Base-by-base conservation (phyloP, 2,797 vertebrate genomes). In the Bovichtus variegatus region DNA sequence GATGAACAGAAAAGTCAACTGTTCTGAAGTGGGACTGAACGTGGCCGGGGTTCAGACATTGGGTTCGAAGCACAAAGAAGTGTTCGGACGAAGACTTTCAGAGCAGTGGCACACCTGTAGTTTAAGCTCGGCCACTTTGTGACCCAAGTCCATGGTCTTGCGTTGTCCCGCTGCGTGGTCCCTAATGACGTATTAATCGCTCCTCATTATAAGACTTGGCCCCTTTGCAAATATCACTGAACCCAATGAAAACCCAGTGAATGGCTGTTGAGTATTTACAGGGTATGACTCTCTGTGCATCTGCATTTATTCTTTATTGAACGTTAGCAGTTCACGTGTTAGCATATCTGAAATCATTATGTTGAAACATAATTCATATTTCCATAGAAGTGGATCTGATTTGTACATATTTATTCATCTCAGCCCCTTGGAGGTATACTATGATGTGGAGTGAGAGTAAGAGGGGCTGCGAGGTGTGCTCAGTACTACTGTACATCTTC, bases 11-110 rank as follows among this genome's bases (percentile, higher is more conserved):
- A 96, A 97, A 94, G 94, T 96, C 57, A 58, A 64, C 51, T 61
- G 36, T 66, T 80, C 59, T 76, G 73, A 71, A 61, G 73, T 40
- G 95, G 77, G 78, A 57, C 76, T 82, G 76, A 77, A 77, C 60
- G 61, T 70, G 76, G 71, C 83, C 46, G 15, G 65, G 75, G 70
- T 65, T 95, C 91, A 93, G 93, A 94, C 95, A 83, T 95, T 95
- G 94, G 94, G 94, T 95, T 96, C 95, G 94, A 96, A 97, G 96
- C 96, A 96, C 95, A 96, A 91, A 94, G 94, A 93, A 92, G 92
- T 95, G 95, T 96, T 97, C 95, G 95, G 95, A 96, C 92, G 93
- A 95, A 91, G 92, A 94, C 93, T 95, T 83, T 94, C 49, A 92
- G 92, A 96, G 95, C 93, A 93, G 89, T 93, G 93, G 51, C 55